These are phyloP conservation scores for Apamea sordens DNA, from an alignment of 2,888 invertebrate species.

Conservation along the genomic window DNA sequence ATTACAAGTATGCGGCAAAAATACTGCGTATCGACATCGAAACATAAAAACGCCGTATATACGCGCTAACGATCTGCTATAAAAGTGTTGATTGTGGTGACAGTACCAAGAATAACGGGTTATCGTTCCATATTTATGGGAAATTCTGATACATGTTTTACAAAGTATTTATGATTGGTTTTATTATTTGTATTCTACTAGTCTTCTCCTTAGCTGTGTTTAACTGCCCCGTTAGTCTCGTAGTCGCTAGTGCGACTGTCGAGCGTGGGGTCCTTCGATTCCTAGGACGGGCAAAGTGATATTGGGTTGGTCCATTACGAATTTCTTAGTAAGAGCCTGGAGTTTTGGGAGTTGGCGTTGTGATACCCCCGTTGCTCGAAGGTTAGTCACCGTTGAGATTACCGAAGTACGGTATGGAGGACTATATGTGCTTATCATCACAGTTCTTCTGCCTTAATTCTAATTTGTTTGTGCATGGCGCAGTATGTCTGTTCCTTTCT, in stretches of 20 bases:
- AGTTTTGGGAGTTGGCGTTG: too few species aligned
- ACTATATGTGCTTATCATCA: background rate
- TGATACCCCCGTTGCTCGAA: too few species aligned
- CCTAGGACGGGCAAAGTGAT: too few species aligned
- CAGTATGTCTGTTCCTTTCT: background rate
- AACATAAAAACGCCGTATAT: slow-evolving; percentile 56
- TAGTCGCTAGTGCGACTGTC: too few species aligned
- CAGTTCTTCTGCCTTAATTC: background rate
- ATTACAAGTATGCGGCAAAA: slow-evolving; percentile 20
- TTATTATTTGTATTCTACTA: background rate
- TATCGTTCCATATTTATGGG: slow-evolving; percentile 23
- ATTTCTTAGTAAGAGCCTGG: too few species aligned
- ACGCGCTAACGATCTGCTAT: slow-evolving; percentile 50
- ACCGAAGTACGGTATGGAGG: too few species aligned
- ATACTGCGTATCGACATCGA: slow-evolving; percentile 26
- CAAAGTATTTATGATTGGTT: slow-evolving; percentile 5
- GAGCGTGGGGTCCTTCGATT: too few species aligned
- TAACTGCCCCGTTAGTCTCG: too few species aligned
- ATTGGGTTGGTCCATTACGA: too few species aligned
- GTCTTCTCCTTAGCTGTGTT: background rate
- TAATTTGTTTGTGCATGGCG: background rate
- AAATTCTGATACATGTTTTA: slow-evolving; percentile 18
- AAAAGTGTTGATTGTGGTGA: slow-evolving; percentile 59
- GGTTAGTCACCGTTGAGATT: too few species aligned
- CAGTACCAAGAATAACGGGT: slow-evolving; percentile 40